Conservation (phyloP, 2,797 vertebrate genomes). For the Podarcis siculus region DNA sequence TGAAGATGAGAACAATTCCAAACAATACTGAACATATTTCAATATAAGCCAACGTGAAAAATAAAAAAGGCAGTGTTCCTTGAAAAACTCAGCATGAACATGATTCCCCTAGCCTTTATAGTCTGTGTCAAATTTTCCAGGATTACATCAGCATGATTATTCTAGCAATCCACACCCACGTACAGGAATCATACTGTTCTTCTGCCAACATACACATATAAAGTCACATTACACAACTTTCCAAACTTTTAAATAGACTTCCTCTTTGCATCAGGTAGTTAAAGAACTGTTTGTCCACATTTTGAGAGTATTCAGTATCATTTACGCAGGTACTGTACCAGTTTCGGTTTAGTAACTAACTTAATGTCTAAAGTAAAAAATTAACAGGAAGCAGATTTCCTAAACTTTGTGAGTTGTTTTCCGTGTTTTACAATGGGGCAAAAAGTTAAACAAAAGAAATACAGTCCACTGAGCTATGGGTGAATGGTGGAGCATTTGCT, state of each 20-base stretch:
- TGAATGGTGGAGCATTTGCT: too few relatives aligned
- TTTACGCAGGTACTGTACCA: not conserved
- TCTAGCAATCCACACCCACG: conserved; percentile 61
- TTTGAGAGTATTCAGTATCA: not conserved
- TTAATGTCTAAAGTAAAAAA: not conserved
- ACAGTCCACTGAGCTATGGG: too few relatives aligned
- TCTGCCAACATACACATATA: conserved; percentile 51
- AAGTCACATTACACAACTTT: conserved; percentile 17
- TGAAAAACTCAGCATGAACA: conserved; percentile 27
- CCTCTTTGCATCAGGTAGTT: not conserved
- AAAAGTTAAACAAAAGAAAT: not conserved
- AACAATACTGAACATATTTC: not conserved
- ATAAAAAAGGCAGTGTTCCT: not conserved
- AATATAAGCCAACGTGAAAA: not conserved
- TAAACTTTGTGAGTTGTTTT: not conserved
- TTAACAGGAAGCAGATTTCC: conserved; percentile 2
- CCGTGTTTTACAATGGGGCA: too few relatives aligned
- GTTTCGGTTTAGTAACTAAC: not conserved
- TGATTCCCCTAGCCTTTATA: conserved; percentile 40
- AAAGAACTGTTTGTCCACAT: conserved; percentile 18
- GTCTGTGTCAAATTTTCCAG: conserved; percentile 61
- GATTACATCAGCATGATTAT: conserved; percentile 60
- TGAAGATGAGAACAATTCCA: not conserved
- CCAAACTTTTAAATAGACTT: conserved; percentile 26
- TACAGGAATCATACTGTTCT: conserved; percentile 40